Conservation (phyloP, 2,113 vertebrate species). For the Tychaedon coryphoeus region DNA sequence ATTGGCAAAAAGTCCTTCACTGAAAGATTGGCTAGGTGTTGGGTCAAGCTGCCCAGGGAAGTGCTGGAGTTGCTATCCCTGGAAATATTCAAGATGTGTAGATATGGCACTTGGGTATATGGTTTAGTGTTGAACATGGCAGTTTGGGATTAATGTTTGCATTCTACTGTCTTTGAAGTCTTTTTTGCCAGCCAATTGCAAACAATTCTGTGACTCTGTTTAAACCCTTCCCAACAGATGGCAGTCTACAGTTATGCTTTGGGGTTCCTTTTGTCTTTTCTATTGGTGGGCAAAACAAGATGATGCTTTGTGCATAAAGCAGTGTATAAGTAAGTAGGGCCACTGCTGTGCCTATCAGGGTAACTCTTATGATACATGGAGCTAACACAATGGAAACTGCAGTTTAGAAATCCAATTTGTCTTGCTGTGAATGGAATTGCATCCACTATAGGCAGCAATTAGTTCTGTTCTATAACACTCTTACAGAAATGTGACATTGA, state of each 20-base stretch:
- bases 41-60: neutral
- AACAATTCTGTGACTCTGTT: neutral
- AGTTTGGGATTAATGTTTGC: neutral
- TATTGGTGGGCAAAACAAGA: neutral
- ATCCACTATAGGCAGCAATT: slow-evolving; percentile 75
- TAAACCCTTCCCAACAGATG: slow-evolving; percentile 47
- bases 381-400: slow-evolving; percentile 71
- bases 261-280: neutral
- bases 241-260: slow-evolving; percentile 25
- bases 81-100: neutral
- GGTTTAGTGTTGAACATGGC: neutral
- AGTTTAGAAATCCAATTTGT: slow-evolving; percentile 78
- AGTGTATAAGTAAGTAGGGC: slow-evolving; percentile 65
- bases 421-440: slow-evolving; percentile 81
- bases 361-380: slow-evolving; percentile 64
- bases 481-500: slow-evolving; percentile 73
- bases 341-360: slow-evolving; percentile 71
- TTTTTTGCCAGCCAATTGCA: neutral
- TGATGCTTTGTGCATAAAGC: slow-evolving; percentile 52
- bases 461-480: slow-evolving; percentile 71
- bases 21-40: neutral
- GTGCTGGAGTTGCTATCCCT: neutral
- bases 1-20: neutral
- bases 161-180: neutral
- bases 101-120: neutral